Conservation (phyloP, 2,888 invertebrate species). For the Cyclophora punctaria region DNA sequence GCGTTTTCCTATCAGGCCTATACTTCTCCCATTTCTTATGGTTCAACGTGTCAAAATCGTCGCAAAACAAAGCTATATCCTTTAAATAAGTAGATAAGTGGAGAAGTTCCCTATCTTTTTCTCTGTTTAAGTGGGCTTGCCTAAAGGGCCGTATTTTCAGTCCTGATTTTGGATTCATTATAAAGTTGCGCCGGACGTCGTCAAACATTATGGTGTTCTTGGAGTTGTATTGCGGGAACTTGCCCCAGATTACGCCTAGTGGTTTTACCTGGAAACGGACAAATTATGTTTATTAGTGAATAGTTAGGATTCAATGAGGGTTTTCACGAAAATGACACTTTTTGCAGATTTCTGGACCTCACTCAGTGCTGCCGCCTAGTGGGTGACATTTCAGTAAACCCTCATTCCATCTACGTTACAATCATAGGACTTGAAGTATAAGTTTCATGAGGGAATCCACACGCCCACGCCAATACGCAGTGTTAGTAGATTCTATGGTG, state of each 20-base stretch:
- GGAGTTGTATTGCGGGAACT: slow-evolving; percentile 88
- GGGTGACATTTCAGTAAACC: too few relatives aligned
- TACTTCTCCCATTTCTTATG: slow-evolving; percentile 95
- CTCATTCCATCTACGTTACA: too few relatives aligned
- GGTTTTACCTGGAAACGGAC: slow-evolving; percentile 85
- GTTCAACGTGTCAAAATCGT: slow-evolving; percentile 89
- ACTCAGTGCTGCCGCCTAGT: too few relatives aligned
- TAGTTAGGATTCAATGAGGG: not conserved
- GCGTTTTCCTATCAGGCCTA: slow-evolving; percentile 59
- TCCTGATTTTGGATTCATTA: slow-evolving; percentile 97
- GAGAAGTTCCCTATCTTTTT: slow-evolving; percentile 87
- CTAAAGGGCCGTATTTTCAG: slow-evolving; percentile 92
- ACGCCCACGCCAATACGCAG: too few relatives aligned
- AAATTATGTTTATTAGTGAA: not conserved
- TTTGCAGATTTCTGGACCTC: too few relatives aligned
- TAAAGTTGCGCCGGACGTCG: slow-evolving; percentile 94
- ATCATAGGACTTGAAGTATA: too few relatives aligned
- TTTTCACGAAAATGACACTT: too few relatives aligned
- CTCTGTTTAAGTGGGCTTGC: slow-evolving; percentile 91
- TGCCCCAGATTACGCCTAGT: slow-evolving; percentile 97
- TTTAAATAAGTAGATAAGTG: slow-evolving; percentile 87
- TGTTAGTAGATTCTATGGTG: too few relatives aligned
- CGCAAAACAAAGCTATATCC: slow-evolving; percentile 85
- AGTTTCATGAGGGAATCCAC: too few relatives aligned
- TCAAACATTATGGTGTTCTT: slow-evolving; percentile 99